Evolutionary conservation across 2,797 vertebrate genomes (phyloP), one percentile per base, ranked within the genome.

Genomic region (Cyprinella venusta): DNA sequence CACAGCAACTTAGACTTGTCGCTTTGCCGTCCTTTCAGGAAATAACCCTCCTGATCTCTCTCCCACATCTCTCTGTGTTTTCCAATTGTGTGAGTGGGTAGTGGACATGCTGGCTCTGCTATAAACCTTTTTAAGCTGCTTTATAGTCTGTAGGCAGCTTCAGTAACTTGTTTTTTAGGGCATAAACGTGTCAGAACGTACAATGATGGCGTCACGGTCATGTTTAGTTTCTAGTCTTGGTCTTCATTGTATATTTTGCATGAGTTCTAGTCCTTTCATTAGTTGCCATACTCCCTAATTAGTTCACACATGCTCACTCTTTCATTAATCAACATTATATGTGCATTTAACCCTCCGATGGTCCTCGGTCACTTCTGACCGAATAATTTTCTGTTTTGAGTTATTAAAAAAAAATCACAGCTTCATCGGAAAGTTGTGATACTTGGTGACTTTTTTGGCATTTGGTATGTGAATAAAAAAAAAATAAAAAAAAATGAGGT

Each of bases 1-100:
- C 80, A 83, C 9, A 15, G 69, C 64, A 26, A 76, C 72, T 86
- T 82, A 45, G n/a, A 54, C 36, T 56, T 71, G 8, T 81, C 84
- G 12, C 1, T 9, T 42, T 42, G 30, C 63, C 26, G n/a, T 75
- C 79, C 72, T 70, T 86, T 21, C 36, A 75, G 33, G 42, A 52
- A 54, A 85, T 86, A 79, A 30, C 70, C 76, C 26, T 33, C 33
- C 69, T 80, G 45, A 3, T 18, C 85, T 21, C 40, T 59, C 63
- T 59, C 64, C 65, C 21, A 64, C 36, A 72, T 65, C 52, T 76
- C 72, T 15, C 80, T 13, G 38, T 12, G 30, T 13, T 72, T 65
- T 54, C 40, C 50, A 56, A 54, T 64, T 72, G 79, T 48, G 9
- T 48, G 79, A 10, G 38, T 26, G 45, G 50, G 65, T 24, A 13